Evolutionary conservation across 2,888 invertebrate species (phyloP), one percentile per base, ranked within the genome.

Genomic region (Eupithecia inturbata): DNA sequence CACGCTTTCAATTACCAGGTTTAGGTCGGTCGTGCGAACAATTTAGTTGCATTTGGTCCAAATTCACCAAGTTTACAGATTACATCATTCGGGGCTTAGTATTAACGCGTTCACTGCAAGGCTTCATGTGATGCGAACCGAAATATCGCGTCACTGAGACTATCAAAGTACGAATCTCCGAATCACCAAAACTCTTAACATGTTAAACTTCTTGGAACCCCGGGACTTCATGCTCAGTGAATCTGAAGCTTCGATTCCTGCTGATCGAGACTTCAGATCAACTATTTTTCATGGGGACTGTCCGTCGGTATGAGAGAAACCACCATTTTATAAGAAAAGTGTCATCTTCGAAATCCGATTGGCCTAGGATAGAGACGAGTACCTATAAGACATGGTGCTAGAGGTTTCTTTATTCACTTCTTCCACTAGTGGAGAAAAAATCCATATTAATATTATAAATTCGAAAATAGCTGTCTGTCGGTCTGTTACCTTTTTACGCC

Each of bases 1-100:
- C 71, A 74, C 76, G 73, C 71, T 45, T 53, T 70, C 71, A 71
- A 71, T 77, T 67, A 70, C 63, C 5, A 53, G 10, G 41, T 53
- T 31, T 62, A 28, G 60, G 33, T 26, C 64, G 12, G n/a, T 36
- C 36, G 16, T 10, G 64, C 33, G 36, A 64, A 64, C 64, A 64
- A 64, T 64, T 31, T 36, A 36, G n/a, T n/a, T 36, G 19, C 62
- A 62, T 31, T 31, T 19, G 31, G 31, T 10, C 14, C 26, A 31
- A 31, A 62, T 62, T 28, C 6, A 16, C 14, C 10, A 22, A 53
- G 22, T 22, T 57, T 57, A 26, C 57, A 57, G 26, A 26, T 26
- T 26, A 22, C 12, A 57, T 26, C 26, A 26, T 26, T 57, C 12
- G 26, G 14, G 57, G 22, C 26, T 57, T 53, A 53, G 12, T n/a